phyloP scores from a whole-genome alignment of 2,797 vertebrate species.

The Platyrinchus mystaceus region DNA sequence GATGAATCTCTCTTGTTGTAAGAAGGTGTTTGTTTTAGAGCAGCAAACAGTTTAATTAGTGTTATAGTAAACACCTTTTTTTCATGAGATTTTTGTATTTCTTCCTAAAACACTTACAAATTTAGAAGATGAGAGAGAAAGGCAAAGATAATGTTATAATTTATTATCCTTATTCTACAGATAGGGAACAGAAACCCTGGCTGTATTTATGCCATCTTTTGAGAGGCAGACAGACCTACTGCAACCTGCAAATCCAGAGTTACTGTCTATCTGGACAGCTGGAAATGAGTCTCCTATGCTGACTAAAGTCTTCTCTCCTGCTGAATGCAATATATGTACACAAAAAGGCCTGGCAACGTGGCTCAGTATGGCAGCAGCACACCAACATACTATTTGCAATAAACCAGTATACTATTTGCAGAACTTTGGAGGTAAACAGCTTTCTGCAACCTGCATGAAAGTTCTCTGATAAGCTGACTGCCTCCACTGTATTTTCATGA shows the following conservation, averaged over 20 bases:
- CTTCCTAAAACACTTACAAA: neutral
- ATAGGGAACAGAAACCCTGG: neutral
- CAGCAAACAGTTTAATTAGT: neutral
- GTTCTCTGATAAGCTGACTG: neutral
- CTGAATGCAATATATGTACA: neutral
- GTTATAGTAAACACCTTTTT: neutral
- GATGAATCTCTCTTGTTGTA: neutral
- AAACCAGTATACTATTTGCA: neutral
- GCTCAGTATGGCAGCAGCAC: neutral
- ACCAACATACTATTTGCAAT: neutral
- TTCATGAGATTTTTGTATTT: neutral
- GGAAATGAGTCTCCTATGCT: neutral
- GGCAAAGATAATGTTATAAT: neutral
- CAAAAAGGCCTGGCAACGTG: neutral
- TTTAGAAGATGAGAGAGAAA: neutral
- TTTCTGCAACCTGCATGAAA: neutral
- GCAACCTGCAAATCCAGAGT: neutral
- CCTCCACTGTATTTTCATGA: neutral
- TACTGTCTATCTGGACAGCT: neutral
- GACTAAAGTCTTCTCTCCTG: neutral
- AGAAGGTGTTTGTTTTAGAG: neutral
- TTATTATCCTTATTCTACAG: neutral
- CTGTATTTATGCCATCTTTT: neutral
- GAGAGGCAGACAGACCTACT: neutral
- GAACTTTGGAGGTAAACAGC: neutral